A percentile compares a stretch with the other conserved stretches of the same genome.
phyloP scores from a whole-genome alignment of 1,140 invertebrate genomes.

The Diorhabda carinulata region DNA sequence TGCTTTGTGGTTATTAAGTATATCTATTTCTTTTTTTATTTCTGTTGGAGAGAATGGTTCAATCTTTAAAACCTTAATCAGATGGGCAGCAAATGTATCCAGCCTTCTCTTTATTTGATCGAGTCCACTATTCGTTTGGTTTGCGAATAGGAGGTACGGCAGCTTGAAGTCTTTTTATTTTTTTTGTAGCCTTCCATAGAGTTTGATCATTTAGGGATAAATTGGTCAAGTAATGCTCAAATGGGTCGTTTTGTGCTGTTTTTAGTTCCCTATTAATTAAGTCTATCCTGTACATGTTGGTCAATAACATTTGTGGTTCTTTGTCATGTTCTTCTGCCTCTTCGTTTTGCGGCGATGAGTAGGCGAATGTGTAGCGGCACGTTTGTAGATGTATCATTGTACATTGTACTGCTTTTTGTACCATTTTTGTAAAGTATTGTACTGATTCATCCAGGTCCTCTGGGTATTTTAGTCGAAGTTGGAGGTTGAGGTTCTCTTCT shows the following conservation, averaged over 20 bases:
- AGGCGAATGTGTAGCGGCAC: background rate
- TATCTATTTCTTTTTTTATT: no score
- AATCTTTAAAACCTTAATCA: background rate
- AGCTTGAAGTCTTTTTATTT: background rate
- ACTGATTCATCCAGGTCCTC: background rate
- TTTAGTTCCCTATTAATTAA: background rate
- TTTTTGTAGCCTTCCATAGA: background rate
- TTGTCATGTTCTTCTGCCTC: background rate
- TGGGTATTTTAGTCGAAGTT: background rate
- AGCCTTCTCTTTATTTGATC: background rate
- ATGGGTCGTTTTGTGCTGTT: background rate
- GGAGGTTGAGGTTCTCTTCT: background rate
- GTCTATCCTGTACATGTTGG: background rate
- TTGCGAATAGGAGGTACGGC: background rate
- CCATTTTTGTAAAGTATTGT: constrained; percentile 5
- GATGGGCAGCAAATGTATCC: background rate
- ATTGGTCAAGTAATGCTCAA: background rate
- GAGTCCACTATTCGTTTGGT: background rate
- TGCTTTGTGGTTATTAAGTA: no score
- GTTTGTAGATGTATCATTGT: background rate
- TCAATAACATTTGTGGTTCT: background rate
- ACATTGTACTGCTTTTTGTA: background rate
- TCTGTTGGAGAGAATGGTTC: no score
- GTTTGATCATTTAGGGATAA: background rate
- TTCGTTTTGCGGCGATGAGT: background rate